Conservation (phyloP, 2,113 vertebrate species). For the Ceyx cyanopectus region DNA sequence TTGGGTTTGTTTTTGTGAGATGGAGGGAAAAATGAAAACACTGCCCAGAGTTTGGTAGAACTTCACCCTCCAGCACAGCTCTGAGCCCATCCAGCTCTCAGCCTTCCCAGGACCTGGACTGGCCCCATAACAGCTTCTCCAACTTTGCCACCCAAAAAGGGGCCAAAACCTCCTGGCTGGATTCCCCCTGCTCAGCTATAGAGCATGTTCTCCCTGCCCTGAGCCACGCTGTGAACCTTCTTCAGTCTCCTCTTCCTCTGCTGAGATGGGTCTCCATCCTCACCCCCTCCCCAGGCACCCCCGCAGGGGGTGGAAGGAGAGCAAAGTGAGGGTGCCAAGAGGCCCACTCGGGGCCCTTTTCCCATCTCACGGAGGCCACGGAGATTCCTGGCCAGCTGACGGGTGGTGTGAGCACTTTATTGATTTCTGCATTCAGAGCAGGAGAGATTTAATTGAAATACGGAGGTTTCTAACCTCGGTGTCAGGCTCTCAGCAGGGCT, state of each 20-base stretch:
- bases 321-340: neutral
- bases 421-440: neutral
- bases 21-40: neutral
- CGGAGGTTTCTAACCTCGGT: neutral
- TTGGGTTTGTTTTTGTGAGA: neutral
- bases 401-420: neutral
- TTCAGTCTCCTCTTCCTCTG: neutral
- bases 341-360: neutral
- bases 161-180: neutral
- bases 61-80: neutral
- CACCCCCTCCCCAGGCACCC: neutral
- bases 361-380: neutral
- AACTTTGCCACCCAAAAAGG: neutral
- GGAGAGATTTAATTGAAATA: conserved; percentile 40
- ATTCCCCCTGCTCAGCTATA: neutral
- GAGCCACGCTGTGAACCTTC: neutral
- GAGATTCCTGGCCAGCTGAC: neutral
- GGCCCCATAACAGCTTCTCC: neutral
- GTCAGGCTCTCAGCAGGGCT: conserved; percentile 28
- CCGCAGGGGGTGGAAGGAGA: neutral
- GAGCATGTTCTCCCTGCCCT: neutral
- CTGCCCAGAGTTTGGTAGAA: neutral
- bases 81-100: neutral
- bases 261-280: neutral
- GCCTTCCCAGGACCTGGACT: neutral